Percentiles rank a stretch among this genome's conserved stretches.
phyloP scores from a whole-genome alignment of 2,888 invertebrate genomes.

The Drosophila recens region DNA sequence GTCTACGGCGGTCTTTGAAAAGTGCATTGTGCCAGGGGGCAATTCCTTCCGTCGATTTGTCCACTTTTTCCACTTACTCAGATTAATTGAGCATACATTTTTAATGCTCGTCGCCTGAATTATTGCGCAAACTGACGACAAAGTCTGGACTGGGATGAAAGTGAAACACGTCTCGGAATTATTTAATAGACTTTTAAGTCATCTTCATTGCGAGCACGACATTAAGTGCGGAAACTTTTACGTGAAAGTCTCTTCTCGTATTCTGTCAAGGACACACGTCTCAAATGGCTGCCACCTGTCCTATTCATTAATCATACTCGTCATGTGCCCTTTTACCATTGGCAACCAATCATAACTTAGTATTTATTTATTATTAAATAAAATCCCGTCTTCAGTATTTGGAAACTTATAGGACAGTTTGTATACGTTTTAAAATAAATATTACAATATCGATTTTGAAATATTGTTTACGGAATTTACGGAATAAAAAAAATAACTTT shows the following conservation, averaged over 20 bases:
- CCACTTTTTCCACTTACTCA: constrained; percentile 37
- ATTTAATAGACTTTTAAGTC: constrained; percentile 61
- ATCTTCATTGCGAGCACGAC: constrained; percentile 12
- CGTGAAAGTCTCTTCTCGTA: background rate
- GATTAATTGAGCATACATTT: constrained; percentile 64
- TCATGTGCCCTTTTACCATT: background rate
- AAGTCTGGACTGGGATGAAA: constrained; percentile 19
- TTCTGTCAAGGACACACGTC: constrained; percentile 26
- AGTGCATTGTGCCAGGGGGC: constrained; percentile 5
- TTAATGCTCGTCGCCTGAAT: constrained; percentile 38
- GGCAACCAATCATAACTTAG: background rate
- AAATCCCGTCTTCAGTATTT: background rate
- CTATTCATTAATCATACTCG: constrained; percentile 46
- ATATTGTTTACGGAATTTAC: too few relatives aligned
- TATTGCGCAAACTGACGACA: constrained; percentile 25
- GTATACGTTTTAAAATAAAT: too few relatives aligned
- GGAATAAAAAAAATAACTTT: too few relatives aligned
- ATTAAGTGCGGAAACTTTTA: constrained; percentile 7
- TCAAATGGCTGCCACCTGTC: constrained; percentile 39
- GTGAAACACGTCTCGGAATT: constrained; percentile 35
- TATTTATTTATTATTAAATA: background rate
- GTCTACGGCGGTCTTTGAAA: background rate
- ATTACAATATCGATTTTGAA: too few relatives aligned
- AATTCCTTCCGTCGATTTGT: constrained; percentile 27
- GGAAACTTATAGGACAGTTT: too few relatives aligned